Conservation (phyloP, 2,113 vertebrate species). For the Colinus virginianus region DNA sequence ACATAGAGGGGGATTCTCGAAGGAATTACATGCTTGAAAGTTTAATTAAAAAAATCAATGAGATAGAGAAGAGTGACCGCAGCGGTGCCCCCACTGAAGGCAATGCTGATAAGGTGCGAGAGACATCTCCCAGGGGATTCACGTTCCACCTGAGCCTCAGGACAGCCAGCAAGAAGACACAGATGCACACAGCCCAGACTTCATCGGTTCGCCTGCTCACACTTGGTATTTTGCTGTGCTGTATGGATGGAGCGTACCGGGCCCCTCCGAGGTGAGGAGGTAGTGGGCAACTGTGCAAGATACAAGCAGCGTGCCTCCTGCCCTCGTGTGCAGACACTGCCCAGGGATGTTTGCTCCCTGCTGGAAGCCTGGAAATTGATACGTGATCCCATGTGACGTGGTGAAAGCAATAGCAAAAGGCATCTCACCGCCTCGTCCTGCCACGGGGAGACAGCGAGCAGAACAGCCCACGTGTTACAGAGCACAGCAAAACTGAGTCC, state of each 20-base stretch:
- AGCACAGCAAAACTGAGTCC: not conserved
- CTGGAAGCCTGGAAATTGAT: not conserved
- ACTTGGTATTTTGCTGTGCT: not conserved
- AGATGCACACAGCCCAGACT: not conserved
- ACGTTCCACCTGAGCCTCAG: not conserved
- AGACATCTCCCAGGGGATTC: not conserved
- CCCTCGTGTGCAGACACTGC: rapidly evolving
- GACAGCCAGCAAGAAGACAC: not conserved
- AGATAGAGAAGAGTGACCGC: not conserved
- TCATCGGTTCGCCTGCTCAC: not conserved
- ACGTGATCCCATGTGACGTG: rapidly evolving
- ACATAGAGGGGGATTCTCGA: not conserved
- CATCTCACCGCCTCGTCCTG: not conserved
- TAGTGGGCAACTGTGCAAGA: not conserved
- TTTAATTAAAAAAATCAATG: constrained; percentile 24
- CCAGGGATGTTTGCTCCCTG: not conserved
- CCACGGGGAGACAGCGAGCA: rapidly evolving
- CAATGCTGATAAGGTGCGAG: not conserved
- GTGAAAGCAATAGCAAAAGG: not conserved
- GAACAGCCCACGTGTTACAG: not conserved
- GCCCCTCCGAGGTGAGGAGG: not conserved
- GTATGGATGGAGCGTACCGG: not conserved
- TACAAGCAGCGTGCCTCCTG: not conserved
- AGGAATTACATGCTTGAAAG: not conserved
- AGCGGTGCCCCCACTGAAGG: not conserved